These are phyloP conservation scores for Calidris pygmaea DNA, from an alignment of 2,113 vertebrate species.

Conservation along the genomic window DNA sequence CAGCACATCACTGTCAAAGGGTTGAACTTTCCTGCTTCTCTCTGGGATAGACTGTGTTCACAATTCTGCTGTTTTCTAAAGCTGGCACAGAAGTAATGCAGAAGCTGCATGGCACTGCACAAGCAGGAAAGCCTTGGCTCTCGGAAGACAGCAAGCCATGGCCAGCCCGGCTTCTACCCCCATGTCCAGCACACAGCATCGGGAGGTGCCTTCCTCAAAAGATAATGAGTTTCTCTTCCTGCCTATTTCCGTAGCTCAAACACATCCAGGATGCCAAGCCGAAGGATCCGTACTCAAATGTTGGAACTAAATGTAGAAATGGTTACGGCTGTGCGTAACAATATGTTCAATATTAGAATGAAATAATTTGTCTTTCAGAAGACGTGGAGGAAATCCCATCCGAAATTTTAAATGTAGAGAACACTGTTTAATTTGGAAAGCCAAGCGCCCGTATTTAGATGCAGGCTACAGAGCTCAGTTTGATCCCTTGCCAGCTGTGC, in stretches of 20 bases:
- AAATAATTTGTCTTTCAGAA: neutral
- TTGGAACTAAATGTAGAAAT: neutral
- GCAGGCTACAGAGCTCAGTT: neutral
- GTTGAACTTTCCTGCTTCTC: neutral
- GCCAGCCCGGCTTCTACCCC: neutral
- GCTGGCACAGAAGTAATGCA: neutral
- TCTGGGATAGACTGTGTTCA: accelerated
- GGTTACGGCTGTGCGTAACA: neutral
- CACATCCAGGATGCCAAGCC: neutral
- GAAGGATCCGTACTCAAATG: neutral
- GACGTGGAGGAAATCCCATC: neutral
- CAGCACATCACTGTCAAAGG: neutral
- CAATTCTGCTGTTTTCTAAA: neutral
- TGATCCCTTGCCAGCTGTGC: neutral
- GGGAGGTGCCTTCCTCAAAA: neutral
- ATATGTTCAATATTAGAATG: neutral
- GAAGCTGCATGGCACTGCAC: neutral
- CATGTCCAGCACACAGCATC: neutral
- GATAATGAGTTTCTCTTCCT: neutral
- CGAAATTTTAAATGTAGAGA: neutral
- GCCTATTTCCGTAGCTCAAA: neutral
- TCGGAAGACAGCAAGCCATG: neutral
- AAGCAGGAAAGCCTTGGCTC: neutral
- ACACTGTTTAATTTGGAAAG: neutral
- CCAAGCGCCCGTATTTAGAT: neutral